Evolutionary conservation across 1,140 invertebrate genomes (phyloP).

Genomic region (Lasaia peninsularis): DNA sequence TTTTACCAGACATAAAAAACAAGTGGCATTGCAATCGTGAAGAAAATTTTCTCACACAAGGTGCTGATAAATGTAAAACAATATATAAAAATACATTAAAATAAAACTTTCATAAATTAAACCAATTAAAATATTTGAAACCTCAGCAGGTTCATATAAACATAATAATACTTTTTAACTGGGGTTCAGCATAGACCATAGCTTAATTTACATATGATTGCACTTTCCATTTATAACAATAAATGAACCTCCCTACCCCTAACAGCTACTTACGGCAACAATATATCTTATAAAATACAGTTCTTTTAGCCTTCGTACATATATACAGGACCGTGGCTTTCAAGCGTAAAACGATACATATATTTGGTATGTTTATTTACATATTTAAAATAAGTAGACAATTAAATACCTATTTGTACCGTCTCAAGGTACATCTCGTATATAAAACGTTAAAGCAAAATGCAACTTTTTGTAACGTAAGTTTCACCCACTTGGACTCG

Average conservation of each 20-base stretch:
- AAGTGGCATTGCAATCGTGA: slow-evolving; percentile 28
- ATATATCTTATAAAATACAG: slow-evolving; percentile 46
- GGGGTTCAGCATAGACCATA: slow-evolving; percentile 56
- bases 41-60: slow-evolving; percentile 31
- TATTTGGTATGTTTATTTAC: slow-evolving; percentile 76
- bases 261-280: slow-evolving; percentile 36
- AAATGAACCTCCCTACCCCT: slow-evolving; percentile 52
- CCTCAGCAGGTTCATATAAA: slow-evolving; percentile 70
- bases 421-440: slow-evolving; percentile 49
- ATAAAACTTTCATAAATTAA: slow-evolving; percentile 72
- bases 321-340: slow-evolving; percentile 49
- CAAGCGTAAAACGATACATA: slow-evolving; percentile 50
- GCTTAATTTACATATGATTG: slow-evolving; percentile 71
- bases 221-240: slow-evolving; percentile 72
- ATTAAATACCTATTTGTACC: slow-evolving; percentile 60
- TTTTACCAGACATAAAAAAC: slow-evolving; percentile 8
- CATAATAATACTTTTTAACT: slow-evolving; percentile 76
- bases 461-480: slow-evolving; percentile 69
- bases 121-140: slow-evolving; percentile 74
- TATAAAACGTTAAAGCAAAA: slow-evolving; percentile 72
- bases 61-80: slow-evolving; percentile 52
- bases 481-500: slow-evolving; percentile 34
- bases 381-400: slow-evolving; percentile 42
- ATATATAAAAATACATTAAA: slow-evolving; percentile 57
- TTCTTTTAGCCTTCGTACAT: slow-evolving; percentile 48